phyloP scores from a whole-genome alignment of 2,113 vertebrate species.

The Peromyscus maniculatus region DNA sequence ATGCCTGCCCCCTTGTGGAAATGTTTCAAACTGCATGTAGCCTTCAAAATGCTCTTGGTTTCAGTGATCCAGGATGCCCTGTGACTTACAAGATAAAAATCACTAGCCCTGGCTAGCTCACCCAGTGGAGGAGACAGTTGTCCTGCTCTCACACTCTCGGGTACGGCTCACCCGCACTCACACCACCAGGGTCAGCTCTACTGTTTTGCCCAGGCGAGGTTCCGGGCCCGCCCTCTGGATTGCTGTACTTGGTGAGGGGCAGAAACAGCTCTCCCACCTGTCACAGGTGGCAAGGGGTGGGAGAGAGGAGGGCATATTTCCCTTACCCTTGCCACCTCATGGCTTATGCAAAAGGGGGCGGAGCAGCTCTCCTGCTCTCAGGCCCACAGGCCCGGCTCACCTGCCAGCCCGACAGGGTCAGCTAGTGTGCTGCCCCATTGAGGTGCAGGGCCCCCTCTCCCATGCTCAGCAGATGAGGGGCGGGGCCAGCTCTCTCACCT shows the following conservation, averaged over 20 bases:
- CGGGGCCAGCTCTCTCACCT: too few species aligned
- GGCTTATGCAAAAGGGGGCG: background rate
- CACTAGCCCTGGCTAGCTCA: background rate
- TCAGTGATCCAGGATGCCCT: background rate
- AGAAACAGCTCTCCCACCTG: background rate
- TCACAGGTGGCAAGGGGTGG: background rate
- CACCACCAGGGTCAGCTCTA: background rate
- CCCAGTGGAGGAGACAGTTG: background rate
- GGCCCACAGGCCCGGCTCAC: background rate
- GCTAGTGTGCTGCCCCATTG: background rate
- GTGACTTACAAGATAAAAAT: background rate
- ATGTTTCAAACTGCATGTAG: background rate
- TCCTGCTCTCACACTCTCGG: background rate
- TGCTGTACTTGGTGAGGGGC: background rate
- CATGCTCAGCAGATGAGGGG: background rate
- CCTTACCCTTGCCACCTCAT: background rate
- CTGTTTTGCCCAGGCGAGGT: background rate
- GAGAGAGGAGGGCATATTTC: background rate
- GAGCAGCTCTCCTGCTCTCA: background rate
- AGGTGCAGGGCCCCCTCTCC: too few species aligned
- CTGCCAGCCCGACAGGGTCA: background rate
- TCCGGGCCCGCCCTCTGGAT: rapidly evolving
- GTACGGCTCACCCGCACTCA: background rate
- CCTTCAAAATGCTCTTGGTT: background rate
- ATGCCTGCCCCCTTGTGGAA: constrained; percentile 84